Percentiles rank a stretch among this genome's conserved stretches.
These are phyloP conservation scores for Pseudomugil gertrudae DNA, from an alignment of 2,797 vertebrate genomes.

Conservation along the genomic window DNA sequence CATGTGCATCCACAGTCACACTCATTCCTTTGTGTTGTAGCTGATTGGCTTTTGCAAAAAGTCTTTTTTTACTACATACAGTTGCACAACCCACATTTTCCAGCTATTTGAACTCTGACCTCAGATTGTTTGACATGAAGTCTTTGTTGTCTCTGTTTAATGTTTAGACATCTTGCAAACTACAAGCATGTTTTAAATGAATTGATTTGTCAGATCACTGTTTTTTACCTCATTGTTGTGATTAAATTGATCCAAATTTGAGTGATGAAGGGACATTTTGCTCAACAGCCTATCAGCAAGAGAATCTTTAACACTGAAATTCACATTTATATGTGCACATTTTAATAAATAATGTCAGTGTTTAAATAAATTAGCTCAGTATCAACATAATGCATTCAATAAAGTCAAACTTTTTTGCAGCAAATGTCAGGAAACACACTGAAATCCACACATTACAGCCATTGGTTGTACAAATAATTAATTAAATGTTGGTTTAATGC, in stretches of 20 bases:
- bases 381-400: not conserved
- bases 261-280: not conserved
- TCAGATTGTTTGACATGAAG: conserved; percentile 33
- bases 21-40: conserved; percentile 31
- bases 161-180: not conserved
- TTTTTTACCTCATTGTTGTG: not conserved
- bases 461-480: not conserved
- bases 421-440: not conserved
- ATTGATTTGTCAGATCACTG: not conserved
- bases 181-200: not conserved
- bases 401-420: not conserved
- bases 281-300: too few species aligned
- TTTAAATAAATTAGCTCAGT: not conserved
- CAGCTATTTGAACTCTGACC: conserved; percentile 44
- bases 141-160: not conserved
- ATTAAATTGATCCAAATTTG: not conserved
- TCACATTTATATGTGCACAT: not conserved
- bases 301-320: too few species aligned
- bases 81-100: conserved; percentile 11
- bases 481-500: not conserved
- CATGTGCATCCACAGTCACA: conserved; percentile 41
- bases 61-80: not conserved
- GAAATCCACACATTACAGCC: not conserved
- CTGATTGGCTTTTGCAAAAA: not conserved
- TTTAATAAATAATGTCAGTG: not conserved